A percentile compares a stretch with the other conserved stretches of the same genome.
Evolutionary conservation across 2,113 vertebrate genomes (phyloP).

Genomic region (Serilophus lunatus): DNA sequence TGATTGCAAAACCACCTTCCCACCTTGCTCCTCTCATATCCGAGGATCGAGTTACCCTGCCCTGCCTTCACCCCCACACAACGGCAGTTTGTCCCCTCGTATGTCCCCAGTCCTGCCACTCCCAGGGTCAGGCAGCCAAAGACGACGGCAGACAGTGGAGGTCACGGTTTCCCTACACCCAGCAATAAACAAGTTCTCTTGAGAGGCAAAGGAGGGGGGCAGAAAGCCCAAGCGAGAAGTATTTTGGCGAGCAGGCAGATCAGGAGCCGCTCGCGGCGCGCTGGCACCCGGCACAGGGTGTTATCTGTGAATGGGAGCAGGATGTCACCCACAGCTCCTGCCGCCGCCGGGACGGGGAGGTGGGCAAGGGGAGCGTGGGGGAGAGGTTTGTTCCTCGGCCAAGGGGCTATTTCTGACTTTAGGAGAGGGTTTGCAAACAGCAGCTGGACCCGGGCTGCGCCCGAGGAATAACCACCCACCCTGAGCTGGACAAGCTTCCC

Average conservation of each 20-base stretch:
- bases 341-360: accelerated
- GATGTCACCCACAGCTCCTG: neutral
- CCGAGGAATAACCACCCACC: neutral
- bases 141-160: accelerated
- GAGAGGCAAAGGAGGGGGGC: neutral
- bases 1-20: neutral
- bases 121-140: neutral
- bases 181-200: neutral
- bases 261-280: neutral
- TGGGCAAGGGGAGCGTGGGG: neutral
- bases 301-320: neutral
- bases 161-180: accelerated
- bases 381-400: neutral
- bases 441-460: neutral
- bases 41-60: accelerated
- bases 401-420: neutral
- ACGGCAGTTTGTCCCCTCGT: accelerated
- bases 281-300: neutral
- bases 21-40: neutral
- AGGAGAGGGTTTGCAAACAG: neutral
- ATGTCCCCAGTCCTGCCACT: neutral
- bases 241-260: neutral
- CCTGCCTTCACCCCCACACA: accelerated
- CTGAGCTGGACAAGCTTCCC: neutral
- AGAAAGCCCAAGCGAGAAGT: neutral